Percentiles rank a stretch among this genome's conserved stretches.
These are phyloP conservation scores for Aramus guarauna DNA, from an alignment of 2,113 vertebrate species.

Conservation along the genomic window DNA sequence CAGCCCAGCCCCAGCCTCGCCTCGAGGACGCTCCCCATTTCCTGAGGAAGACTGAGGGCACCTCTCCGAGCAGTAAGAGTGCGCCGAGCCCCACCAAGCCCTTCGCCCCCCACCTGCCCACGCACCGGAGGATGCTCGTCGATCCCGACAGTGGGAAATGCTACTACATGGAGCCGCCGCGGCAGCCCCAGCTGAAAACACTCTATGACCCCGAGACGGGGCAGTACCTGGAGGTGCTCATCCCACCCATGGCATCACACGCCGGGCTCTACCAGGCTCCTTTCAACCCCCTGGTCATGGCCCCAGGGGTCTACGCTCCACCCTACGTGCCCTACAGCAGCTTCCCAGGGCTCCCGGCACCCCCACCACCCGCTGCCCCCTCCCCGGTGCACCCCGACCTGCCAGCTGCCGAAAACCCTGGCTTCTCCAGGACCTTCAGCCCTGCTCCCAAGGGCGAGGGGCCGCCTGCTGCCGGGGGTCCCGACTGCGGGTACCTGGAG, in stretches of 20 bases:
- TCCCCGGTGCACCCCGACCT: conserved; percentile 71
- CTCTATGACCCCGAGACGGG: conserved; percentile 92
- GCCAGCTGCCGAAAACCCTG: conserved; percentile 60
- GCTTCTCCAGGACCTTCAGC: conserved; percentile 63
- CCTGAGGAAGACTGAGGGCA: neutral
- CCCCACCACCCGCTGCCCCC: neutral
- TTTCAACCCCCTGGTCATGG: conserved; percentile 71
- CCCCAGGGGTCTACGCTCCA: conserved; percentile 72
- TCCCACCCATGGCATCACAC: conserved; percentile 80
- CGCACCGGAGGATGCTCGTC: conserved; percentile 82
- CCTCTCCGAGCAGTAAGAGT: neutral
- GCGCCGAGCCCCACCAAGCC: neutral
- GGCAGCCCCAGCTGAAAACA: conserved; percentile 86
- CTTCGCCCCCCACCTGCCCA: conserved; percentile 34
- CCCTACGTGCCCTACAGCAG: conserved; percentile 79
- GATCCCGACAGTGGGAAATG: conserved; percentile 93
- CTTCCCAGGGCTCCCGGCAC: conserved; percentile 64
- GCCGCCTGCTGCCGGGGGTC: conserved; percentile 43
- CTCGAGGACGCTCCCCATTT: neutral
- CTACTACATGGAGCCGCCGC: conserved; percentile 88
- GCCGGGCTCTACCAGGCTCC: conserved; percentile 80
- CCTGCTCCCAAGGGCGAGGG: conserved; percentile 72
- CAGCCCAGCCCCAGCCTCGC: neutral
- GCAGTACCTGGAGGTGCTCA: conserved; percentile 92
- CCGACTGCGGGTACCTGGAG: conserved; percentile 85